Evolutionary conservation across 2,113 vertebrate genomes (phyloP), one percentile per base, ranked within the genome.

Genomic region (Miniopterus natalensis): DNA sequence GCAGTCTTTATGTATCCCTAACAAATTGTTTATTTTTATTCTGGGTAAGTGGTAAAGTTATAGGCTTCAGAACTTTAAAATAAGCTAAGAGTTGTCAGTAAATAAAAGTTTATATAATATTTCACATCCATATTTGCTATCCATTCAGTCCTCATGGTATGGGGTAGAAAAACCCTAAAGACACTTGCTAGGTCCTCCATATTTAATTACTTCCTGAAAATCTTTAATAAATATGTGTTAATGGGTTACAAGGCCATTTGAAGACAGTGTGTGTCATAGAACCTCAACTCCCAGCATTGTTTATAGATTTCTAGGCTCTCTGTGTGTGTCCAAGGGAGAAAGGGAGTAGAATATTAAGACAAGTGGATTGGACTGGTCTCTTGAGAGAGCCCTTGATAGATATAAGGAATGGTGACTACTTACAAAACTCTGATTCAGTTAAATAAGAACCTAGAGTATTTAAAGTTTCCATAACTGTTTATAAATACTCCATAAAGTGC

Each of bases 61-160:
- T 10, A 70, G 31, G 27, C 36, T 95, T 91, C 84, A 85, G 47
- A 8, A 23, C 20, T 92, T 68, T 91, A 74, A 94, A 96, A 88
- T 84, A 71, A 86, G 45, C 8, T 55, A 49, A 25, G 71, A 57
- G 21, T 53, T 74, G 65, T 31, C 27, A 55, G 2, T 57, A 92
- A 86, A 80, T 94, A 80, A 87, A 88, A 94, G 11, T n/a, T 36
- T 2, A 2, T 53, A 7, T 55, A 27, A 12, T 77, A 49, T 63
- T 75, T 92, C 15, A 9, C 25, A 42, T 92, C 47, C 17, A 6
- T 80, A 59, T 84, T 36, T 94, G 45, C 29, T 77, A 63, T 14
- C 49, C 17, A 45, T 27, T 70, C 8, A 20, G 42, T 80, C 47
- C 20, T 47, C 65, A 45, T 45, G n/a, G 4, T 61, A 7, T 47